These are phyloP conservation scores for Chlamydotis undulata DNA, from an alignment of 2,113 vertebrate species.

Conservation along the genomic window DNA sequence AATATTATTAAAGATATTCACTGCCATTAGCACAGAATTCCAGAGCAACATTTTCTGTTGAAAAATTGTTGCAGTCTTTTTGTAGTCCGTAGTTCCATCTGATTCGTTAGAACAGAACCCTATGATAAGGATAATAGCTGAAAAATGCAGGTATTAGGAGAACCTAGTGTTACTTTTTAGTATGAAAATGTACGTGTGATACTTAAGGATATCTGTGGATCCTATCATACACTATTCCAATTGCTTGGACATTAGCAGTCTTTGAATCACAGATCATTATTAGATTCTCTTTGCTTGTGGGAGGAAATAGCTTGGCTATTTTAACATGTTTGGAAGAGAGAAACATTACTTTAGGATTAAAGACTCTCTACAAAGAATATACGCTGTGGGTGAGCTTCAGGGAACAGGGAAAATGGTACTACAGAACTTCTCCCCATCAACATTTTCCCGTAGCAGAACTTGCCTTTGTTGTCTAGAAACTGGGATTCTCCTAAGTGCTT, in stretches of 20 bases:
- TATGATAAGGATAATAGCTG: neutral
- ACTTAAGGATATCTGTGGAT: neutral
- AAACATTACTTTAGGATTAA: neutral
- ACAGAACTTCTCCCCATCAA: neutral
- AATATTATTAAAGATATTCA: neutral
- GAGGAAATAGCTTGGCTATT: neutral
- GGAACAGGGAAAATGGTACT: neutral
- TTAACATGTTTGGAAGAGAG: neutral
- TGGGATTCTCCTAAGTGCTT: neutral
- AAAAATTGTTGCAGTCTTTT: neutral
- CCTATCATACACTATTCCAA: neutral
- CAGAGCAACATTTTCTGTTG: neutral
- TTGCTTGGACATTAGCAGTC: neutral
- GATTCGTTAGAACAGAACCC: neutral
- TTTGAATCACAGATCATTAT: neutral
- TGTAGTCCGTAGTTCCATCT: neutral
- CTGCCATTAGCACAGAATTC: neutral
- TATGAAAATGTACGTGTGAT: neutral
- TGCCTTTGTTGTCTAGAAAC: neutral
- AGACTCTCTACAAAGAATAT: neutral
- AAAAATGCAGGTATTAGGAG: neutral
- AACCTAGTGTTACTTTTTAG: neutral
- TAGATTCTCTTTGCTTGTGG: neutral
- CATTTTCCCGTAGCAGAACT: neutral
- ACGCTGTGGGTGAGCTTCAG: neutral